Base-by-base conservation (phyloP, 2,888 invertebrate genomes). In the Nymphalis c-album region DNA sequence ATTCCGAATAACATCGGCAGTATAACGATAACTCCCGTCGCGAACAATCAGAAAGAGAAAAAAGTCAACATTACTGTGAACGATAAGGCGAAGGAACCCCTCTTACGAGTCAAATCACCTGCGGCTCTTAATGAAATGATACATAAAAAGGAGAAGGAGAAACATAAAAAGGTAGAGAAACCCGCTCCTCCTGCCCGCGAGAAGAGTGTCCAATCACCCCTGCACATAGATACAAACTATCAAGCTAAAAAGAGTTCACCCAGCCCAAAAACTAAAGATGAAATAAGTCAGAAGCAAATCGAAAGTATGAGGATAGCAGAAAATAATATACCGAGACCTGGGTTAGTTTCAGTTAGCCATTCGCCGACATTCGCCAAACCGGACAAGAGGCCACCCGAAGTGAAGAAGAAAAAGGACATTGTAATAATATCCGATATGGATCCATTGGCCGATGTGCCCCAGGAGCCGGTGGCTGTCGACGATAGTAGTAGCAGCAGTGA, bases 401-500 rank as follows among this genome's bases (percentile, higher is more conserved):
- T 83, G 0, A 91, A 90, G 59, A 91, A 89, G 77, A 90, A 91
- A 72, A 91, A 91, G 51, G 91, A 91, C 7, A 74, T 90, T 0
- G 76, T 90, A 0, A 88, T 92, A 35, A 77, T 91, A 1, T 90
- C 91, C 0, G 92, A 91, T 46, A 67, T 90, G 7, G 91, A 91
- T 71, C 91, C 92, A 0, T 74, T 91, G 70, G 78, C 78, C 0
- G 89, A 89, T 61, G 76, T 80, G 16, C 77, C 79, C 0, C 77
- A 74, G 2, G 91, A 91, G 67, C 84, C 90, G 0, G 74, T 89
- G 0, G 84, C 87, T 0, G 75, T 91, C 0, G 92, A 93, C 57
- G 93, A 93, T 67, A 92, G 92, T 72, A 91, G 91, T 67, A 92
- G 92, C 72, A 91, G 91, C 72, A 92, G 92, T 85, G 93, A 92